A percentile compares a stretch with the other conserved stretches of the same genome.
These are phyloP conservation scores for Polydrusus pterygomalis DNA, from an alignment of 2,888 invertebrate genomes.

Conservation along the genomic window DNA sequence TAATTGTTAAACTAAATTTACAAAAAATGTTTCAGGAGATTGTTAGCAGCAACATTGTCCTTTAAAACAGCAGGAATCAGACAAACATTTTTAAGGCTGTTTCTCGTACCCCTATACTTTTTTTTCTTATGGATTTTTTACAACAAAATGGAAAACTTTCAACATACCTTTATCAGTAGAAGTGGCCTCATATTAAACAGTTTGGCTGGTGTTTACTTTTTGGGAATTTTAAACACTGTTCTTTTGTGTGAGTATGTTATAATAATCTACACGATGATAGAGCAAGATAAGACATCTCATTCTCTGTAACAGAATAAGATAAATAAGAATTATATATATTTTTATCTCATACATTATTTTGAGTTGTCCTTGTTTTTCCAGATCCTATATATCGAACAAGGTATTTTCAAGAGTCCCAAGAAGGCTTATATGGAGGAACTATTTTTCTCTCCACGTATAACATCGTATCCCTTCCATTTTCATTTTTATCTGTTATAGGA, in stretches of 20 bases:
- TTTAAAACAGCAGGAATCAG: slow-evolving; percentile 84
- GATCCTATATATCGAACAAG: slow-evolving; percentile 91
- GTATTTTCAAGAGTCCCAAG: slow-evolving; percentile 93
- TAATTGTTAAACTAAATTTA: too few relatives aligned
- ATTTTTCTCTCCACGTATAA: slow-evolving; percentile 88
- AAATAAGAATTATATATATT: too few relatives aligned
- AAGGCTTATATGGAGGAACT: slow-evolving; percentile 91
- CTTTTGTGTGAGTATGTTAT: slow-evolving; percentile 77
- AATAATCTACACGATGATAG: too few relatives aligned
- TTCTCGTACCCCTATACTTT: slow-evolving; percentile 85
- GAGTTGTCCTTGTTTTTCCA: slow-evolving; percentile 67
- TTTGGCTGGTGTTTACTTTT: slow-evolving; percentile 80
- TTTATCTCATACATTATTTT: too few relatives aligned
- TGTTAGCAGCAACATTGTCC: slow-evolving; percentile 86
- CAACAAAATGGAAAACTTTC: slow-evolving; percentile 78
- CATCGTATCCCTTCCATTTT: slow-evolving; percentile 87
- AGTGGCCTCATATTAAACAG: slow-evolving; percentile 83
- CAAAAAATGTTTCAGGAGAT: slow-evolving; percentile 76
- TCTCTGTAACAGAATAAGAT: too few relatives aligned
- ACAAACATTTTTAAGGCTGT: slow-evolving; percentile 83
- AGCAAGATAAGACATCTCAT: too few relatives aligned
- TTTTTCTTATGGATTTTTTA: slow-evolving; percentile 88
- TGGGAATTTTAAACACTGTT: slow-evolving; percentile 81
- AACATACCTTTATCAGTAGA: slow-evolving; percentile 81
- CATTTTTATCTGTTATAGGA: slow-evolving; percentile 82